These are phyloP conservation scores for Myathropa florea DNA, from an alignment of 2,888 invertebrate species.

Conservation along the genomic window DNA sequence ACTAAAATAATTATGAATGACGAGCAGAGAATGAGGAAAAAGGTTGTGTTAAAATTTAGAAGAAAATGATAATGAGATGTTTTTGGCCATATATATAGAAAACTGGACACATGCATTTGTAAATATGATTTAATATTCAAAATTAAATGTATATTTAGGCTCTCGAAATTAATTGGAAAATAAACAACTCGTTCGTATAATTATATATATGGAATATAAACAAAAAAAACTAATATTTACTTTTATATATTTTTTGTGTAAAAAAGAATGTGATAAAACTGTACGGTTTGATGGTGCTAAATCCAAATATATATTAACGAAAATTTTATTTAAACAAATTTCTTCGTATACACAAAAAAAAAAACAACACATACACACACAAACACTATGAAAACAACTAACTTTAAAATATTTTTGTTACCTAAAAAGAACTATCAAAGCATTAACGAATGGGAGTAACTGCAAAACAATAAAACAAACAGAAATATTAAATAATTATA, in stretches of 20 bases:
- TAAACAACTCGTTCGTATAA: slow-evolving; percentile 48
- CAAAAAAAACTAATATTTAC: slow-evolving; percentile 73
- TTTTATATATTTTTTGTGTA: slow-evolving; percentile 75
- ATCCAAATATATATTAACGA: slow-evolving; percentile 78
- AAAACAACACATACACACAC: slow-evolving; percentile 52
- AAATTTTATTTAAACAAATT: slow-evolving; percentile 68
- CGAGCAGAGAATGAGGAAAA: slow-evolving; percentile 60
- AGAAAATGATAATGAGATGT: slow-evolving; percentile 32
- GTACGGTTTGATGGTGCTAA: slow-evolving; percentile 79
- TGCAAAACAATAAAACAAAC: slow-evolving; percentile 63
- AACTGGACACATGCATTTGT: slow-evolving; percentile 43
- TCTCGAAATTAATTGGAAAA: slow-evolving; percentile 47
- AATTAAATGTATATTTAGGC: slow-evolving; percentile 60
- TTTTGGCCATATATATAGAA: slow-evolving; percentile 66
- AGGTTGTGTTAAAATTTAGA: slow-evolving; percentile 66
- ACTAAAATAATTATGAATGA: slow-evolving; percentile 61
- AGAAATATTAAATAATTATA: slow-evolving; percentile 71
- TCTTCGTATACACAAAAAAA: slow-evolving; percentile 64
- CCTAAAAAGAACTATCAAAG: slow-evolving; percentile 50
- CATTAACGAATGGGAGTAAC: slow-evolving; percentile 58
- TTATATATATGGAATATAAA: slow-evolving; percentile 58
- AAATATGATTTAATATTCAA: slow-evolving; percentile 66
- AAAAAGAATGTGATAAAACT: slow-evolving; percentile 74
- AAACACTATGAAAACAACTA: slow-evolving; percentile 45
- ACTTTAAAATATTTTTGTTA: slow-evolving; percentile 56